Percentiles rank a stretch among this genome's conserved stretches.
Conservation (phyloP, 2,113 vertebrate species). For the Columba livia region DNA sequence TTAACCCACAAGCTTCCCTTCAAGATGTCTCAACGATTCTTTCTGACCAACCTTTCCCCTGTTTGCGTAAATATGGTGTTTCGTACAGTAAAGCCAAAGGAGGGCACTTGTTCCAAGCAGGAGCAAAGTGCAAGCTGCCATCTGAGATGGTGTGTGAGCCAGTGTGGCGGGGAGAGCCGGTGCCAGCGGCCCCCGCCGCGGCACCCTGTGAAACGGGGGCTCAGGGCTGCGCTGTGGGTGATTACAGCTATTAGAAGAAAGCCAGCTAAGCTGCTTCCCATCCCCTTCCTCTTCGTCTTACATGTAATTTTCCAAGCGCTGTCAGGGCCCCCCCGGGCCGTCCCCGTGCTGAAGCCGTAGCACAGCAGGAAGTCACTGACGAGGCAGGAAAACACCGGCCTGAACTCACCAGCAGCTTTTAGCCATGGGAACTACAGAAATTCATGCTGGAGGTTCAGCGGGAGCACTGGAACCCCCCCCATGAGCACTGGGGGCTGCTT, state of each 20-base stretch:
- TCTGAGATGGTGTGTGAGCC: not conserved
- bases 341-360: not conserved
- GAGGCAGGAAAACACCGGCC: not conserved
- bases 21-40: not conserved
- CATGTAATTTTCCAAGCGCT: not conserved
- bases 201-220: not conserved
- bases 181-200: too few species aligned
- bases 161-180: not conserved
- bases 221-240: not conserved
- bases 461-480: not conserved
- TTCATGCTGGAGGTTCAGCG: not conserved
- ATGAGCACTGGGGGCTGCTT: fast-evolving
- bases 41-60: not conserved
- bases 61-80: not conserved
- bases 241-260: conserved; percentile 44
- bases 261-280: conserved; percentile 32
- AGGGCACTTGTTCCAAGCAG: not conserved
- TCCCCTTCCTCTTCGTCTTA: conserved; percentile 39
- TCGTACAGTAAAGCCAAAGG: not conserved
- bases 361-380: not conserved
- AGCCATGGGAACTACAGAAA: not conserved
- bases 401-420: not conserved
- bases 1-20: not conserved
- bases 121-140: not conserved
- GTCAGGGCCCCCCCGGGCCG: not conserved